These are phyloP conservation scores for Gephyroberyx darwinii DNA, from an alignment of 2,797 vertebrate species.

Conservation along the genomic window DNA sequence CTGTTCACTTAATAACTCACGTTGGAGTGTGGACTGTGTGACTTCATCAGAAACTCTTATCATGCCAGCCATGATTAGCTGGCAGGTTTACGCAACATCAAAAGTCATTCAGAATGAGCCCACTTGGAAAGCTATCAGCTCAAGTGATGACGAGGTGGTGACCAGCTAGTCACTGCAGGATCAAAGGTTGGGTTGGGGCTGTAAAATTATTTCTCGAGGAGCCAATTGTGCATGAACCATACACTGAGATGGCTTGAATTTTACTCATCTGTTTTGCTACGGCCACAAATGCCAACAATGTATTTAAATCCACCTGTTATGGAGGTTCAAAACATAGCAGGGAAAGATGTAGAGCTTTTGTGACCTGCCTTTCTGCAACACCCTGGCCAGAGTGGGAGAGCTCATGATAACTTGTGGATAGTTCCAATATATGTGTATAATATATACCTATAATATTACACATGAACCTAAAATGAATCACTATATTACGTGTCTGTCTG, in stretches of 20 bases:
- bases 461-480: background rate
- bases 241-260: background rate
- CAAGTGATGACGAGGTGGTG: no score
- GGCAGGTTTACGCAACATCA: no score
- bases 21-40: background rate
- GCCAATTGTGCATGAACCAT: no score
- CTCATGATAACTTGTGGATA: no score
- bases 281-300: background rate
- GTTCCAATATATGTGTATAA: no score
- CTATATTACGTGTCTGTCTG: constrained; percentile 22
- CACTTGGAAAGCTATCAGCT: no score
- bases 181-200: no score
- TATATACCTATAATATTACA: background rate
- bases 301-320: background rate
- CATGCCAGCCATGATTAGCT: no score
- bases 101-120: no score
- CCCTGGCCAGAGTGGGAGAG: background rate
- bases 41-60: background rate
- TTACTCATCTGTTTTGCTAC: background rate
- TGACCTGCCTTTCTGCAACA: background rate
- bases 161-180: no score
- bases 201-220: no score
- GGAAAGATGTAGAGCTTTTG: background rate
- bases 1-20: background rate
- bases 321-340: background rate